These are phyloP conservation scores for Blennius ocellaris DNA, from an alignment of 2,113 vertebrate genomes.

Conservation along the genomic window DNA sequence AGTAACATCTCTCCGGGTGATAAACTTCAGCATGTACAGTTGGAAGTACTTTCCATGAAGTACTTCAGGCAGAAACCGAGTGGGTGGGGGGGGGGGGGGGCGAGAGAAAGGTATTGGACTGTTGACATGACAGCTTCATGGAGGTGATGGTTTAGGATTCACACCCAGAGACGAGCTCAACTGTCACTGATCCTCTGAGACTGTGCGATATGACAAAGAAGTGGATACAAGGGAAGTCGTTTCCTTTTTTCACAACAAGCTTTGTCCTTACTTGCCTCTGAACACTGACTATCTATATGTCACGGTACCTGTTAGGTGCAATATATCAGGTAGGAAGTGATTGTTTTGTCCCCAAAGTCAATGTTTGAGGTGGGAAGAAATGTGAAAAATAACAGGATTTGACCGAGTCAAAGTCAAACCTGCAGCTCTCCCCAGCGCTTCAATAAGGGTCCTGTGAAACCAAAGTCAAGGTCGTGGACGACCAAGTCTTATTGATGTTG, in stretches of 20 bases:
- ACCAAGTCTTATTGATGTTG: no score
- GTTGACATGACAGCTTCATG: not conserved
- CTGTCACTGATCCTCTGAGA: conserved; percentile 14
- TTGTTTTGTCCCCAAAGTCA: no score
- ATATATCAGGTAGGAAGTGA: no score
- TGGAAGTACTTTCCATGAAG: conserved; percentile 51
- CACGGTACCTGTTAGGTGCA: no score
- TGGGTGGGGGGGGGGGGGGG: no score
- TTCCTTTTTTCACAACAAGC: conserved; percentile 5
- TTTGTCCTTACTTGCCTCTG: conserved; percentile 15
- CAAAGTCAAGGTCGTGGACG: no score
- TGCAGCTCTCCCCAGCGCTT: no score
- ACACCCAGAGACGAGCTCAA: conserved; percentile 35
- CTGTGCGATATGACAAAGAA: not conserved
- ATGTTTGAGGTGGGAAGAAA: no score
- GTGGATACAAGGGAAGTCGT: not conserved
- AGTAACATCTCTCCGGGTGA: conserved; percentile 61
- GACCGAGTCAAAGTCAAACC: no score
- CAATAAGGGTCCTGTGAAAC: no score
- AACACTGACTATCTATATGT: not conserved
- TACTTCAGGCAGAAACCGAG: conserved; percentile 10
- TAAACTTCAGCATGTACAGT: conserved; percentile 37
- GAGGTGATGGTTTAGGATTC: not conserved
- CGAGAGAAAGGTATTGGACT: conserved; percentile 12
- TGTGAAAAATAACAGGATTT: no score